These are phyloP conservation scores for Athalia cordata DNA, from an alignment of 2,888 invertebrate genomes.

Conservation along the genomic window DNA sequence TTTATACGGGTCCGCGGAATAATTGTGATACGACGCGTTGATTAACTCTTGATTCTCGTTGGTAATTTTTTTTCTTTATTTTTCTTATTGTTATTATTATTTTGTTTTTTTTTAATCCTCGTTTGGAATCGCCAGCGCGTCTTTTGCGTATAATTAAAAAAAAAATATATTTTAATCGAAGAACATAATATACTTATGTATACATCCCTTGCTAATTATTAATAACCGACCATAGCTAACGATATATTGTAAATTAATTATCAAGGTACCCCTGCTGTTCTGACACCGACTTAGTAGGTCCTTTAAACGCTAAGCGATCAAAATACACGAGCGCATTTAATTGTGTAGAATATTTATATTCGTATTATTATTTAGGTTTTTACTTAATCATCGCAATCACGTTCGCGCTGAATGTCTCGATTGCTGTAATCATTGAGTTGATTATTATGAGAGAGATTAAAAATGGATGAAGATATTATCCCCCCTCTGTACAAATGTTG, in stretches of 20 bases:
- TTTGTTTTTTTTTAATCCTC: not conserved
- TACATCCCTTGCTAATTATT: not conserved
- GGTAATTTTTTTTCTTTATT: not conserved
- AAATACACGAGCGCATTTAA: slow-evolving; percentile 52
- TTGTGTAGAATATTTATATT: slow-evolving; percentile 67
- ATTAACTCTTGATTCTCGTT: too few relatives aligned
- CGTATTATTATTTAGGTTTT: slow-evolving; percentile 61
- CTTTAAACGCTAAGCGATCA: not conserved
- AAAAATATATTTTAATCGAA: not conserved
- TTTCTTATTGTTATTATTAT: not conserved
- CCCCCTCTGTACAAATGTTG: slow-evolving; percentile 31
- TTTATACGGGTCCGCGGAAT: too few relatives aligned
- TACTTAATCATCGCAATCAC: slow-evolving; percentile 48
- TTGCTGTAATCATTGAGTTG: slow-evolving; percentile 14
- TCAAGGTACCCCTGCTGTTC: not conserved
- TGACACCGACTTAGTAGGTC: not conserved
- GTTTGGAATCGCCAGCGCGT: not conserved
- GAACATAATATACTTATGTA: slow-evolving; percentile 1
- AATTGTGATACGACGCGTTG: too few relatives aligned
- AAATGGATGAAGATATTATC: slow-evolving; percentile 31
- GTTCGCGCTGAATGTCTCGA: slow-evolving; percentile 9
- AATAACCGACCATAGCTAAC: not conserved
- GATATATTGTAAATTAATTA: slow-evolving; percentile 13
- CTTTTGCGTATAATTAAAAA: too few relatives aligned
- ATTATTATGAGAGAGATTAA: slow-evolving; percentile 20